phyloP scores from a whole-genome alignment of 2,888 invertebrate genomes.

The Mythimna lalbum region DNA sequence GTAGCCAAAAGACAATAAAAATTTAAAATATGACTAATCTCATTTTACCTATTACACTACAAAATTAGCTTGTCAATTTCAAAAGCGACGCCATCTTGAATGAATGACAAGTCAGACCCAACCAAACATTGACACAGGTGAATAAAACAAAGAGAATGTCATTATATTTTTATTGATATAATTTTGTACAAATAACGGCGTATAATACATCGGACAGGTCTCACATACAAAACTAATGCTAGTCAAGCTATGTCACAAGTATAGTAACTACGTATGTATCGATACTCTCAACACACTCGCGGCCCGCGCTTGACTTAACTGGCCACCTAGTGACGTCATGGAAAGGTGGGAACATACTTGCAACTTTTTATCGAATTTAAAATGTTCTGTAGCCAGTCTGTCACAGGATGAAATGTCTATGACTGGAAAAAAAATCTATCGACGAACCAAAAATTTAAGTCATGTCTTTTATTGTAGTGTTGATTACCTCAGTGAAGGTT shows the following conservation, averaged over 20 bases:
- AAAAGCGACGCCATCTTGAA: background rate
- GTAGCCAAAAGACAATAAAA: too few species aligned
- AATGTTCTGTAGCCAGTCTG: background rate
- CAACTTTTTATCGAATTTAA: background rate
- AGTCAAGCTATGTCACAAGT: slow-evolving; percentile 88
- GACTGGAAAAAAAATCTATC: too few species aligned
- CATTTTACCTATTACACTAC: too few species aligned
- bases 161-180: slow-evolving; percentile 89
- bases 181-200: slow-evolving; percentile 91
- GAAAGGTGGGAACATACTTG: background rate
- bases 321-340: slow-evolving; percentile 18
- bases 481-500: too few species aligned
- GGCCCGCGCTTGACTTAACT: slow-evolving; percentile 27
- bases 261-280: slow-evolving; percentile 74
- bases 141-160: slow-evolving; percentile 57
- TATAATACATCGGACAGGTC: slow-evolving; percentile 91
- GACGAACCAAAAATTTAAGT: too few species aligned
- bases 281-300: slow-evolving; percentile 52
- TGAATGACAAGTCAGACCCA: background rate
- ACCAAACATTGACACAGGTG: background rate
- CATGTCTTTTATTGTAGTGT: too few species aligned
- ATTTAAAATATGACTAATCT: too few species aligned
- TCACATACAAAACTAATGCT: slow-evolving; percentile 91
- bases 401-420: too few species aligned
- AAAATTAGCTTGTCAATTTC: too few species aligned